phyloP scores from a whole-genome alignment of 2,888 invertebrate genomes.

The Ormyrus nitidulus region DNA sequence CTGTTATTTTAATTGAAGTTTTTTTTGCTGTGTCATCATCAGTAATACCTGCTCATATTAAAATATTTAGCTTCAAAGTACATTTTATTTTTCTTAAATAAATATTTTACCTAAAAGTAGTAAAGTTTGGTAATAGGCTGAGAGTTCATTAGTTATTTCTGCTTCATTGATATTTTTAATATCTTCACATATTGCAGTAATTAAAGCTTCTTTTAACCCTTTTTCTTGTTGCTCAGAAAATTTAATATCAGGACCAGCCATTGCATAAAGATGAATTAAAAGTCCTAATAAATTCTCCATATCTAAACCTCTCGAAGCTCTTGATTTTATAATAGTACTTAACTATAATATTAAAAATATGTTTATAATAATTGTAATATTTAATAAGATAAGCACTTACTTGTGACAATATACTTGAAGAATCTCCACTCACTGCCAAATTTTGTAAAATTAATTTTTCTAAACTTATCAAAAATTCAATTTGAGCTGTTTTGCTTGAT shows the following conservation, averaged over 20 bases:
- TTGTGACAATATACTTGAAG: slow-evolving; percentile 77
- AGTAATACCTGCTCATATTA: slow-evolving; percentile 60
- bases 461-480: slow-evolving; percentile 79
- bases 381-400: slow-evolving; percentile 57
- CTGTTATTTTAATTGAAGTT: slow-evolving; percentile 71
- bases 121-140: slow-evolving; percentile 69
- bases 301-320: slow-evolving; percentile 77
- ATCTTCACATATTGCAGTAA: slow-evolving; percentile 79
- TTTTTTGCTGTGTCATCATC: slow-evolving; percentile 64
- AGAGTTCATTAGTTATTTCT: slow-evolving; percentile 61
- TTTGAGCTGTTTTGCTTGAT: slow-evolving; percentile 77
- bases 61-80: neutral
- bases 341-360: slow-evolving; percentile 73
- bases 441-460: slow-evolving; percentile 79
- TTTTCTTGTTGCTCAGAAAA: slow-evolving; percentile 78
- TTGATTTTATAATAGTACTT: slow-evolving; percentile 78
- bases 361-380: slow-evolving; percentile 62
- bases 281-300: slow-evolving; percentile 80
- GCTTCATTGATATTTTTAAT: slow-evolving; percentile 70
- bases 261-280: slow-evolving; percentile 80
- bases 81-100: slow-evolving; percentile 17
- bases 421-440: slow-evolving; percentile 72
- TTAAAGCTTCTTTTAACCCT: slow-evolving; percentile 76
- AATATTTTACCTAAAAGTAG: slow-evolving; percentile 64
- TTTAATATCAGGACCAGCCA: slow-evolving; percentile 79